phyloP scores from a whole-genome alignment of 2,113 vertebrate species.

The Solenodon paradoxus region DNA sequence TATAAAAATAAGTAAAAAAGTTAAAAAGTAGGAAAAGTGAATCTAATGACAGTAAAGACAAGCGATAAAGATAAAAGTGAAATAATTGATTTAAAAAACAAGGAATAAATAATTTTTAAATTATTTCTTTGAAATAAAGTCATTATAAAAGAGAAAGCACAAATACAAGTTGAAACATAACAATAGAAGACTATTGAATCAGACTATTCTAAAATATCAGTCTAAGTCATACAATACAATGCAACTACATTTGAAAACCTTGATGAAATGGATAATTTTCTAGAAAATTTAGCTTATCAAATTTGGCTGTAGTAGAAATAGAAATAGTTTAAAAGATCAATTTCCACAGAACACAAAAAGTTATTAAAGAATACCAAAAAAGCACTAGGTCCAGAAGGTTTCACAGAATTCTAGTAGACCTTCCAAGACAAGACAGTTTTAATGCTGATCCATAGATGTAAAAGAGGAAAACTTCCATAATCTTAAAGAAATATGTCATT shows the following conservation, averaged over 20 bases:
- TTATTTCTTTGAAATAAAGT: neutral
- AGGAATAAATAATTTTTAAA: neutral
- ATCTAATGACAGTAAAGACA: neutral
- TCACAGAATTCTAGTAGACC: neutral
- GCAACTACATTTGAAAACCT: neutral
- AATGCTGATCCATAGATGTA: neutral
- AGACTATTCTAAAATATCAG: neutral
- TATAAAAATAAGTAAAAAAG: no score
- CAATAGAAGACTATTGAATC: neutral
- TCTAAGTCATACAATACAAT: neutral
- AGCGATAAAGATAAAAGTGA: neutral
- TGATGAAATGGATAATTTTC: neutral
- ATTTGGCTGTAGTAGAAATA: neutral
- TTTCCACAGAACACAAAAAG: neutral
- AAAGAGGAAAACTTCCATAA: neutral
- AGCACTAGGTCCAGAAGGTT: neutral
- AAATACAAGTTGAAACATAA: neutral
- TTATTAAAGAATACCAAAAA: neutral
- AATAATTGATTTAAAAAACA: constrained; percentile 8
- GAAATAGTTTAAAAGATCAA: constrained; percentile 15
- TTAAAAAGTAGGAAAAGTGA: neutral
- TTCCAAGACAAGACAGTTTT: neutral
- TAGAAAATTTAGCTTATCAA: neutral
- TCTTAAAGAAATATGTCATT: neutral
- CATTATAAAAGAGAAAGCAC: neutral